These are phyloP conservation scores for Alsophila aescularia DNA, from an alignment of 2,888 invertebrate species.

Conservation along the genomic window DNA sequence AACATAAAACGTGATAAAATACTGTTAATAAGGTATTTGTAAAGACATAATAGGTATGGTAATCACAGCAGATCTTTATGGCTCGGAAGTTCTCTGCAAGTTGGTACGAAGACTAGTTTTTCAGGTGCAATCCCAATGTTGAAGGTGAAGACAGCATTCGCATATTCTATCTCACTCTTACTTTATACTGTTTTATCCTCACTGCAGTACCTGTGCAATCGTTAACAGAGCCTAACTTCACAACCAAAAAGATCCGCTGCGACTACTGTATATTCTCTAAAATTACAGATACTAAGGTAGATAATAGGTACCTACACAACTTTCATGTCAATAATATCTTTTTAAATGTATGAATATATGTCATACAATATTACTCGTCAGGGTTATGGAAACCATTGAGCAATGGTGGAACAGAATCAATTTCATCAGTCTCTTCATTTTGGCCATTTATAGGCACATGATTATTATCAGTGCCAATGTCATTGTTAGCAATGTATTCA, in stretches of 20 bases:
- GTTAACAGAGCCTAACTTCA: too few species aligned
- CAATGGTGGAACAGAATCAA: conserved; percentile 51
- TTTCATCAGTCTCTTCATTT: conserved; percentile 53
- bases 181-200: too few species aligned
- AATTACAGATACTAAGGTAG: not conserved
- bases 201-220: too few species aligned
- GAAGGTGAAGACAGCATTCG: too few species aligned
- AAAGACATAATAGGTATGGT: not conserved
- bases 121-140: too few species aligned
- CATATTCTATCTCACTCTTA: too few species aligned
- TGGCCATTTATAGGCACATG: conserved; percentile 48
- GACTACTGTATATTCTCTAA: too few species aligned
- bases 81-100: too few species aligned
- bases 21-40: not conserved
- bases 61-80: too few species aligned
- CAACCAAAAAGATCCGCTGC: too few species aligned
- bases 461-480: conserved; percentile 40
- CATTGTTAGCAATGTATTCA: conserved; percentile 40
- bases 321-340: not conserved
- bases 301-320: not conserved
- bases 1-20: not conserved
- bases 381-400: conserved; percentile 74
- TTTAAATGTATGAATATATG: not conserved
- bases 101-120: too few species aligned
- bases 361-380: conserved; percentile 41